A percentile compares a stretch with the other conserved stretches of the same genome.
Conservation (phyloP, 2,888 invertebrate species). For the Ochropleura leucogaster region DNA sequence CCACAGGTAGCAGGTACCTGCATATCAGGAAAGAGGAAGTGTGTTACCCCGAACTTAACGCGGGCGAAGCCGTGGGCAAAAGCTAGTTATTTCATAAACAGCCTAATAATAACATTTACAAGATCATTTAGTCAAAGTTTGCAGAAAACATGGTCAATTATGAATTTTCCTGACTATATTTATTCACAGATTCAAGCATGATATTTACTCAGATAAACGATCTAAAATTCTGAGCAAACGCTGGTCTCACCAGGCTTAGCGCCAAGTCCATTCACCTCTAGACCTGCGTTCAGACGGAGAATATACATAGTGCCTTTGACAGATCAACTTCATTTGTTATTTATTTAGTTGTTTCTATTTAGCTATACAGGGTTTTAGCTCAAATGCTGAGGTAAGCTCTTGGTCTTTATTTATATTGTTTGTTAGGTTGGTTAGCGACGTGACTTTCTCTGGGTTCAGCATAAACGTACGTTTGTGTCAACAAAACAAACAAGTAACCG, state of each 20-base stretch:
- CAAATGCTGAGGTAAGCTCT: neutral
- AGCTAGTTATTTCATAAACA: neutral
- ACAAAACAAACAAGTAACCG: too few species aligned
- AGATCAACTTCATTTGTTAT: constrained; percentile 28
- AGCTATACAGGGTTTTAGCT: neutral
- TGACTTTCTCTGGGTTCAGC: neutral
- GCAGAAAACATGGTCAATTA: neutral
- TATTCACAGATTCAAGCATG: neutral
- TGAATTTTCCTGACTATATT: neutral
- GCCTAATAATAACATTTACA: neutral
- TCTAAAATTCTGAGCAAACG: constrained; percentile 8
- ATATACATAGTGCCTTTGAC: neutral
- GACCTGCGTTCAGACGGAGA: neutral
- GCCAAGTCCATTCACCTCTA: constrained; percentile 15
- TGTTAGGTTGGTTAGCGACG: neutral
- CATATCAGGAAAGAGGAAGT: too few species aligned
- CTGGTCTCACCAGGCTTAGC: constrained; percentile 5
- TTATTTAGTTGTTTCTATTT: constrained; percentile 19
- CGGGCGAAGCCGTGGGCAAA: neutral
- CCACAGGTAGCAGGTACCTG: too few species aligned
- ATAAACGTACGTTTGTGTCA: neutral
- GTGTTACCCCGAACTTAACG: too few species aligned
- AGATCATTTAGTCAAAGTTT: neutral
- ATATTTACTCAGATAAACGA: constrained; percentile 28
- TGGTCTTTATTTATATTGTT: constrained; percentile 11